Conservation (phyloP, 2,113 vertebrate species). For the Erpornis zantholeuca region DNA sequence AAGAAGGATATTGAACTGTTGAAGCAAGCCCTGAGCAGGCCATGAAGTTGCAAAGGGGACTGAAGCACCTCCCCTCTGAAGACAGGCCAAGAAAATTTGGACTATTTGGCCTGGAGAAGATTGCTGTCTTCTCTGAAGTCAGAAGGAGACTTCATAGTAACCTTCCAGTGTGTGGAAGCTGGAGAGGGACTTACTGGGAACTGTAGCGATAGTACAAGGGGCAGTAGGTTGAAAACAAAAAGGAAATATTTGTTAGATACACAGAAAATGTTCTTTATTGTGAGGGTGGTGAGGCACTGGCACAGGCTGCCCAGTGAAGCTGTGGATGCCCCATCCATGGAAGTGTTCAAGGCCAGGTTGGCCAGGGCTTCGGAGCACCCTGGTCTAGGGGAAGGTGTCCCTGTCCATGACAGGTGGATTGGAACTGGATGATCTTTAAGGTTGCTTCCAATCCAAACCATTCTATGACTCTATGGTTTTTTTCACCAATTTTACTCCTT, state of each 20-base stretch:
- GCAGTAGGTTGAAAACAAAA: not conserved
- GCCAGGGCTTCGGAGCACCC: not conserved
- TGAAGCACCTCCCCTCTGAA: not conserved
- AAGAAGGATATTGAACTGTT: not conserved
- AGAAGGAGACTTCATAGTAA: not conserved
- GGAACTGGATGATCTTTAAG: not conserved
- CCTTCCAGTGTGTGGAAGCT: not conserved
- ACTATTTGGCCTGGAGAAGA: not conserved
- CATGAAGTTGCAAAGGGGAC: not conserved
- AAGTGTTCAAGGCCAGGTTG: not conserved
- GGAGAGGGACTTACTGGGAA: accelerated
- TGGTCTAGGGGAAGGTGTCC: not conserved
- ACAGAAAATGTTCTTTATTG: not conserved
- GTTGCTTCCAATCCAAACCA: not conserved
- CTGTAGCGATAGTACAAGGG: not conserved
- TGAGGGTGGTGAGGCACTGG: not conserved
- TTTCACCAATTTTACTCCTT: not conserved
- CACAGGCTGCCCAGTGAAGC: not conserved
- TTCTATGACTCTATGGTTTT: not conserved
- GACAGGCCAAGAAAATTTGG: not conserved
- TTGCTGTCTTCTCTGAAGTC: too few species aligned
- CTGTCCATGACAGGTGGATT: not conserved
- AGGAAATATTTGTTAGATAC: not conserved
- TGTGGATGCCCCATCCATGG: not conserved
- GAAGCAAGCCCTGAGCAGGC: not conserved